Conservation (phyloP, 2,113 vertebrate species). For the Corythaeola cristata region DNA sequence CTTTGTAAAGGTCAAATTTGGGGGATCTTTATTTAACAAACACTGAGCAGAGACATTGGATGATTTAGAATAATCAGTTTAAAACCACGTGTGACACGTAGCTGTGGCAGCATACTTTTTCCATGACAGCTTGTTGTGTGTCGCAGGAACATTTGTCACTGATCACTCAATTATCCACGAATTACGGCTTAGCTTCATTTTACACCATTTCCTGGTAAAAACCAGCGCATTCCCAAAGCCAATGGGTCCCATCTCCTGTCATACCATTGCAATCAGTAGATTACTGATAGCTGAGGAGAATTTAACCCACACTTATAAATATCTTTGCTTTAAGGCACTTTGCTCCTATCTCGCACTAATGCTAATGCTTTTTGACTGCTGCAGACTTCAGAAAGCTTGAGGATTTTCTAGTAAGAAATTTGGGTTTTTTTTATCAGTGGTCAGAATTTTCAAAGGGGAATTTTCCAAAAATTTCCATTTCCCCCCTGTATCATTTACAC, state of each 20-base stretch:
- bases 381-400: background rate
- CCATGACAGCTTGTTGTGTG: conserved; percentile 45
- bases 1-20: background rate
- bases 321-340: background rate
- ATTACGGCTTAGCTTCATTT: conserved; percentile 48
- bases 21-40: background rate
- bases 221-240: background rate
- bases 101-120: conserved; percentile 15
- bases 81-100: conserved; percentile 26
- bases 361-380: background rate
- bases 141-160: conserved; percentile 37
- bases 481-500: background rate
- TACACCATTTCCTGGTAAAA: conserved; percentile 13
- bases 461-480: accelerated
- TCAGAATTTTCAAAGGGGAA: background rate
- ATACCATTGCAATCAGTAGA: background rate
- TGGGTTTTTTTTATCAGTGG: background rate
- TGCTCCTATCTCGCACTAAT: background rate
- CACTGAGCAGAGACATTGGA: background rate
- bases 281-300: background rate
- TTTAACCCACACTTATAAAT: background rate
- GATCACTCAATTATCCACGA: conserved; percentile 59
- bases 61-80: conserved; percentile 52
- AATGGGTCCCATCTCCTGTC: background rate
- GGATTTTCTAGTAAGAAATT: background rate